A percentile compares a stretch with the other conserved stretches of the same genome.
Evolutionary conservation across 2,888 invertebrate genomes (phyloP).

Genomic region (Danaus chrysippus): DNA sequence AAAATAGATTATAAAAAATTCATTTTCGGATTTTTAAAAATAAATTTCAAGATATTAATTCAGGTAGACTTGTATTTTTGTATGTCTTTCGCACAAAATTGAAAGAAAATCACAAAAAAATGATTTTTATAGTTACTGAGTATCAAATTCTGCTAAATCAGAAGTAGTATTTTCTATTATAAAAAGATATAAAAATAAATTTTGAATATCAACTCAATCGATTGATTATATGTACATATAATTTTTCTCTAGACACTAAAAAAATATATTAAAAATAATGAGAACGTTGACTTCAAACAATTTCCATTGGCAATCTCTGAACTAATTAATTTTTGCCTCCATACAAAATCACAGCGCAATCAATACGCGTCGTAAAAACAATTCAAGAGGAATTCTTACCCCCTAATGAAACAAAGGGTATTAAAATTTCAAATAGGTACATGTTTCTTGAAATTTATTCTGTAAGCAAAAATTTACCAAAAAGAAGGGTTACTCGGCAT

Average conservation of each 20-base stretch:
- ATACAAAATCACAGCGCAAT: conserved; percentile 40
- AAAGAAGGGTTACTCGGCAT: conserved; percentile 33
- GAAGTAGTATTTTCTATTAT: no score
- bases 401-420: conserved; percentile 56
- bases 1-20: no score
- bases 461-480: conserved; percentile 56
- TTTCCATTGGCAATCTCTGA: neutral
- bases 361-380: conserved; percentile 61
- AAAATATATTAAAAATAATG: neutral
- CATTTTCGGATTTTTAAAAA: no score
- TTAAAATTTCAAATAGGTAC: conserved; percentile 42
- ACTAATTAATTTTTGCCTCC: conserved; percentile 23
- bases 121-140: no score
- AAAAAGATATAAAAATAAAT: no score
- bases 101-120: no score
- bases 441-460: conserved; percentile 53
- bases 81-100: no score
- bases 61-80: no score
- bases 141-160: no score
- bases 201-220: no score
- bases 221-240: no score
- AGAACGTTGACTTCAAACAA: neutral
- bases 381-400: conserved; percentile 40
- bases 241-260: neutral
- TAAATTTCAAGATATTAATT: no score